Base-by-base conservation (phyloP, 2,888 invertebrate species). In the Psylliodes chrysocephalus region DNA sequence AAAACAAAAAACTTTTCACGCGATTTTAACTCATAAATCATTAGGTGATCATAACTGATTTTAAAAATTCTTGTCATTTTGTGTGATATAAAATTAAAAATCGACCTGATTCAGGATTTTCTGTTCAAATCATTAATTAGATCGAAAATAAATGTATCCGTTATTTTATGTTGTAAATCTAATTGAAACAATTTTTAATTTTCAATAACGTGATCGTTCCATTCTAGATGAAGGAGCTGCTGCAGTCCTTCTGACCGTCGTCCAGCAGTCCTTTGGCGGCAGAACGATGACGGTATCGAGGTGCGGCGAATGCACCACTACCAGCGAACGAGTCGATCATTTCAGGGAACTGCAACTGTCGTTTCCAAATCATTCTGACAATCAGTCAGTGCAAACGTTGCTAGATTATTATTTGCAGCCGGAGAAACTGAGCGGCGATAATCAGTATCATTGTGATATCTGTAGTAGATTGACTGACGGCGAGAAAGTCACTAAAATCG, bases 331-430 rank as follows among this genome's bases (percentile, higher is more conserved):
- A 18, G 88, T 88, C 0, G 94, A 95, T 78, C 87, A 87, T 54
- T 95, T 95, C 82, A 88, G 91, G 3, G 95, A 95, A 73, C 82
- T 95, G 10, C 92, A 91, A 72, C 83, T 93, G 1, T 90, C 92
- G 0, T 92, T 92, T 81, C 92, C 92, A 0, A 79, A 76, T 60
- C 68, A 74, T 30, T 79, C 82, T 4, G 80, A 82, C 7, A 84
- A 86, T 66, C 87, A 89, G 72, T 88, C 87, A 28, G 90, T 95
- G n/a, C 92, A 93, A 78, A 88, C 88, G 69, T 85, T 95, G 0
- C 84, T 95, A 12, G 90, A 92, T 70, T 92, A 88, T 77, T 94
- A 91, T 78, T 87, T 93, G 70, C 88, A 90, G 15, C 89, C 91
- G 1, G 95, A 95, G 78, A 88, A 87, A 57, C 81, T 95, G 28